phyloP scores from a whole-genome alignment of 1,140 invertebrate species.

The Hirudo medicinalis region DNA sequence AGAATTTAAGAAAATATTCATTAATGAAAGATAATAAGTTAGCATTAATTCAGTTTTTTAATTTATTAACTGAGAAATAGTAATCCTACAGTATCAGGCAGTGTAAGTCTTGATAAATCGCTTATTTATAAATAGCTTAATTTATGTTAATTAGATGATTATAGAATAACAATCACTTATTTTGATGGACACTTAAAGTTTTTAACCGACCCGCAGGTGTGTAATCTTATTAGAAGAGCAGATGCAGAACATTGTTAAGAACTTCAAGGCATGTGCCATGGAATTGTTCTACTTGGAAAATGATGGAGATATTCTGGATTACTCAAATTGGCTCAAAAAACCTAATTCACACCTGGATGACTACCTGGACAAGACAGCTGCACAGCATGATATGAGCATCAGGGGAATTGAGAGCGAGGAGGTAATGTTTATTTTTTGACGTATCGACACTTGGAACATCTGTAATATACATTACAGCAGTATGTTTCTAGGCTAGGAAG shows the following conservation, averaged over 20 bases:
- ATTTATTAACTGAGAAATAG: too few species aligned
- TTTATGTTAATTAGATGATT: too few species aligned
- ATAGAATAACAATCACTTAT: too few species aligned
- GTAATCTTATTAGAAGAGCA: neutral
- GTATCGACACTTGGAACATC: too few species aligned
- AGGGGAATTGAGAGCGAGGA: slow-evolving; percentile 8
- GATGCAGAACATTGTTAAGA: slow-evolving; percentile 27
- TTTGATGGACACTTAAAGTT: too few species aligned
- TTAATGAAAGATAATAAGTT: too few species aligned
- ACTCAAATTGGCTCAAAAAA: slow-evolving; percentile 62
- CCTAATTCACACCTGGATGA: slow-evolving; percentile 39
- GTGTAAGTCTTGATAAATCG: too few species aligned
- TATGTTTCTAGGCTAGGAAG: neutral
- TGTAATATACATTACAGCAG: neutral
- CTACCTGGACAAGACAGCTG: neutral
- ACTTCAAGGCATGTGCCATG: slow-evolving; percentile 62
- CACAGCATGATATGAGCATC: slow-evolving; percentile 13
- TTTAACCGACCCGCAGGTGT: neutral
- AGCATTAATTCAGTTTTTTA: too few species aligned
- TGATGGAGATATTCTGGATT: slow-evolving; percentile 74
- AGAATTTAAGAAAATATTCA: too few species aligned
- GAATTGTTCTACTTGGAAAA: slow-evolving; percentile 71
- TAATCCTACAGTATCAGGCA: too few species aligned
- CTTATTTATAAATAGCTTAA: too few species aligned
- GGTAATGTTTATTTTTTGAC: slow-evolving; percentile 7